Evolutionary conservation across 1,140 invertebrate species (phyloP), one percentile per base, ranked within the genome.

Genomic region (Drosophila biarmipes): DNA sequence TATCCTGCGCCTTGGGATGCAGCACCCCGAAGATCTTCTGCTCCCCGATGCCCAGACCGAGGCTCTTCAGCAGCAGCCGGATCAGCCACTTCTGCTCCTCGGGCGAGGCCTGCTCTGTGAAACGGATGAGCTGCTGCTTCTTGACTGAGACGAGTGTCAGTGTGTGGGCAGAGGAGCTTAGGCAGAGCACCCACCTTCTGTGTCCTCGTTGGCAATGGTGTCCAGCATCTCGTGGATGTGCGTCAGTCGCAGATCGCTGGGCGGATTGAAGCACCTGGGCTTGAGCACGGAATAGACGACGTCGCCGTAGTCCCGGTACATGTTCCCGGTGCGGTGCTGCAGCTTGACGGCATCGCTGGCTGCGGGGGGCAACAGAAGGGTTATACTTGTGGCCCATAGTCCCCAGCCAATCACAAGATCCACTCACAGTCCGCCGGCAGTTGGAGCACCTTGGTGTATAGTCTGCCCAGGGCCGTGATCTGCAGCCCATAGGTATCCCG

Each of bases 11-110:
- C 93, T 98, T 95, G 0, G 94, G 94, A 93, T 99, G 97, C 91
- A 95, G 95, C 8, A 93, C 89, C 27, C 92, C 92, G 58, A 98
- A 93, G 40, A 98, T 95, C 31, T 94, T 94, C 42, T 94, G 94
- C 64, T 95, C 94, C 12, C 95, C 94, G 48, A 98, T 92, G 0
- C 95, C 95, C 6, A 98, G 91, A 80, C 94, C 95, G 79, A 98
- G 92, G 51, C 97, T 95, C 92, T 98, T 98, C 4, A 99, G 91
- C 45, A 99, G 94, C 52, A 99, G 96, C 71, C 97, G 93, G 3
- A 98, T 96, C 0, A 98, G 92, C 97, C 97, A 98, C 92, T 98
- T 98, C 63, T 97, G 94, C 90, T 98, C 97, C 24, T 94, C 66
- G 2, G 96, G 94, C n/a, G 94, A 94, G 76, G 95, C 93, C 40